Base-by-base conservation (phyloP, 2,113 vertebrate genomes). In the Edolisoma coerulescens region DNA sequence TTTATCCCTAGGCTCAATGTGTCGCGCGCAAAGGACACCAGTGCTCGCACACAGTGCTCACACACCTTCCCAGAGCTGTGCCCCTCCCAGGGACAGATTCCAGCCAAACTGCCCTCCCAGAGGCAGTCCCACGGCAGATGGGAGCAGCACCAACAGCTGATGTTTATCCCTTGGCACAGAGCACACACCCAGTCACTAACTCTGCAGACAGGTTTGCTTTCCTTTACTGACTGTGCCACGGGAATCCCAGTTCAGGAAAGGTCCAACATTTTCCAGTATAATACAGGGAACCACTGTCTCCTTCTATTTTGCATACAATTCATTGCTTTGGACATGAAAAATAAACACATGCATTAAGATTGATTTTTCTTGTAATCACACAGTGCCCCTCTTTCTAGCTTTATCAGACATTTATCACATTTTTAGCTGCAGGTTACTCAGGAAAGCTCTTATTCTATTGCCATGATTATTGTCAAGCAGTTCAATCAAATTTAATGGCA, bases 1-100 rank as follows among this genome's bases (percentile, higher is more conserved):
- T 65, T 33, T 47, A 47, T 60, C 32, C 84, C 8, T 16, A 70
- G 33, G 44, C 45, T 50, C 52, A 27, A 1, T 1, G 5, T 5
- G 53, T n/a, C 7, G 2, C 2, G 7, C 59, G 28, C 27, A 33
- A 77, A 52, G 9, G 17, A 73, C 41, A 47, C 20, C 59, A 19
- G 39, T 7, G 35, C 64, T 61, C 42, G 30, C 28, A 30, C 35
- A 6, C 39, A 24, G 20, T 6, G 35, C 54, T 39, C 67, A 30
- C 24, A 33, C 6, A 41, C 28, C 32, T 16, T 1, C 0, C 17
- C 9, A 16, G 42, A 61, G 37, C 33, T 28, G 16, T 0, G 14
- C 22, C 4, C 0, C 67, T 73, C 21, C 22, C 65, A 50, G 23
- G 87, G 32, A 30, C 2, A 4, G 41, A 47, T 23, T 57, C 18